Percentiles rank a stretch among this genome's conserved stretches.
Evolutionary conservation across 2,888 invertebrate genomes (phyloP).

Genomic region (Entomobrya proxima): DNA sequence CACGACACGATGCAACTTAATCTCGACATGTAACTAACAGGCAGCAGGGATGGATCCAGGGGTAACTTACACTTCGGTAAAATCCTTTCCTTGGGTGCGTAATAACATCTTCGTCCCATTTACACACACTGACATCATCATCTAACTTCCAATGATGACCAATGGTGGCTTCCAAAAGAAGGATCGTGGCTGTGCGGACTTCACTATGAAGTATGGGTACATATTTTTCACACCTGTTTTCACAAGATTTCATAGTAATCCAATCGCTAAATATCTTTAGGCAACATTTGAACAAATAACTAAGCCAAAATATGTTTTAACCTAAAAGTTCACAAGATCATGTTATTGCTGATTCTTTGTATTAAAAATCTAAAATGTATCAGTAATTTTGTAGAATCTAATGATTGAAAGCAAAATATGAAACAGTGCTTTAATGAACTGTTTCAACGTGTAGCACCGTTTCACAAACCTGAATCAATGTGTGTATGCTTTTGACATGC

Average conservation of each 20-base stretch:
- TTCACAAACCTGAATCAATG: too few species aligned
- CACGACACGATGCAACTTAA: constrained; percentile 60
- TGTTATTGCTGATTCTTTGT: too few species aligned
- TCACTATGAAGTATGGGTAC: constrained; percentile 42
- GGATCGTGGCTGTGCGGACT: constrained; percentile 30
- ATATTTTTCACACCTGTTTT: constrained; percentile 67
- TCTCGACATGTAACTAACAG: constrained; percentile 58
- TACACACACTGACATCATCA: constrained; percentile 44
- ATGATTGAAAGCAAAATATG: too few species aligned
- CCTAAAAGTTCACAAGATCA: too few species aligned
- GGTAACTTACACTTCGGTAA: constrained; percentile 64
- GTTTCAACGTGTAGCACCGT: too few species aligned
- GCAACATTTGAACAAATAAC: constrained; percentile 1
- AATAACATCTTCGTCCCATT: constrained; percentile 39
- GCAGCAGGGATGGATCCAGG: constrained; percentile 59
- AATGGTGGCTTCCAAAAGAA: constrained; percentile 36
- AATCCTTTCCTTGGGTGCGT: constrained; percentile 55
- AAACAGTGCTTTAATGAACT: too few species aligned
- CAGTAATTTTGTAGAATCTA: too few species aligned
- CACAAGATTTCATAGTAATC: constrained; percentile 68
- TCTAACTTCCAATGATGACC: constrained; percentile 48
- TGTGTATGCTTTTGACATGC: too few species aligned
- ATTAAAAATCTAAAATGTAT: too few species aligned
- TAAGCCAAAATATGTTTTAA: not conserved
- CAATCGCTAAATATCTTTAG: constrained; percentile 50